Base-by-base conservation (phyloP, 2,797 vertebrate species). In the Pseudopleuronectes americanus region DNA sequence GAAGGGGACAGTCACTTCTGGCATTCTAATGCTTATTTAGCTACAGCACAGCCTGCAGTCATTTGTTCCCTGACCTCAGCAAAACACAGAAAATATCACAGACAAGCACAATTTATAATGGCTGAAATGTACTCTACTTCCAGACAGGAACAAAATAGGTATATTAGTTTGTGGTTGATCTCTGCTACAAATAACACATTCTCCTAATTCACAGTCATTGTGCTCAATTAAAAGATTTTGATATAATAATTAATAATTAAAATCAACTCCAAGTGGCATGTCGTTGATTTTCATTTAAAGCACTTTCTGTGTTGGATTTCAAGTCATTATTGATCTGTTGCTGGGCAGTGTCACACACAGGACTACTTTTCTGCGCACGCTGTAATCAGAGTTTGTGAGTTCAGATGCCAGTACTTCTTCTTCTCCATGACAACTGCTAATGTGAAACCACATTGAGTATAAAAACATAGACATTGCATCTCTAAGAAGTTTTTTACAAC, bases 21-120 rank as follows among this genome's bases (percentile, higher is more conserved):
- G 84, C 78, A 88, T 90, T 90, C 81, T 86, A 76, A 76, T 88
- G 87, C 85, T 81, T 86, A 86, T 90, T 89, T 83, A 68, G 71
- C 72, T 61, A 23, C 57, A 56, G 60, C 56, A 71, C 70, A 83
- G 69, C 88, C 85, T 83, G 54, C 64, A 74, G 85, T 36, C 68
- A 67, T 79, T 79, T 86, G 86, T 65, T 59, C 68, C 23, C 51
- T 62, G 74, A 79, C 60, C 61, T 67, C 55, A 49, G 4, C 58
- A 59, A 76, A 73, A 76, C 61, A 58, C 49, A 62, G 38, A 68
- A 54, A 66, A 77, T 53, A 54, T 38, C 54, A 49, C 36, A 57
- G 55, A 62, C 57, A 67, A 67, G 64, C 36, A 26, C 53, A 49
- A 61, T 52, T 8, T 36, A 36, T 36, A 57, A n/a, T 8, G 9